Conservation (phyloP, 2,797 vertebrate genomes). For the Enteromius paludinosus region DNA sequence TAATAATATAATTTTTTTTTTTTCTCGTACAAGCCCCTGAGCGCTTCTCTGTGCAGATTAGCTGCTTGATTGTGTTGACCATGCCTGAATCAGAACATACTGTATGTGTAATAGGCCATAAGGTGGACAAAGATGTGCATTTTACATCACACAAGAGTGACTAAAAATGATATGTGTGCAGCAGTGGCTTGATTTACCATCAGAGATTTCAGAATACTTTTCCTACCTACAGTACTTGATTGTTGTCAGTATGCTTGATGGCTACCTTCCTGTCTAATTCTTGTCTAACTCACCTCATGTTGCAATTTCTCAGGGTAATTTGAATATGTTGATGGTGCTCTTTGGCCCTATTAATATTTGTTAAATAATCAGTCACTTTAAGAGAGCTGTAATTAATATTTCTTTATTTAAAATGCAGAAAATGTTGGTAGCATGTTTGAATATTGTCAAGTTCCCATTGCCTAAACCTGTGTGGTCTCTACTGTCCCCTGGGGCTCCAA, state of each 20-base stretch:
- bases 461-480: neutral
- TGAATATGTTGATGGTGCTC: neutral
- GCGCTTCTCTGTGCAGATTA: slow-evolving; percentile 40
- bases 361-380: neutral
- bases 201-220: neutral
- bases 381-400: neutral
- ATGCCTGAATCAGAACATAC: slow-evolving; percentile 41
- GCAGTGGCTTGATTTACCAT: neutral
- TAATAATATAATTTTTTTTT: neutral
- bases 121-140: neutral
- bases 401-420: neutral
- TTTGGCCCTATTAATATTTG: neutral
- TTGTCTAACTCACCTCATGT: neutral
- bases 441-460: neutral
- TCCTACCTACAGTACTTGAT: neutral
- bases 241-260: neutral
- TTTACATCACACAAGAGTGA: neutral
- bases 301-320: neutral
- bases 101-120: slow-evolving; percentile 28
- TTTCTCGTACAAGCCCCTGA: neutral
- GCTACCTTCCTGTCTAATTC: neutral
- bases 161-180: slow-evolving; percentile 2
- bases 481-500: neutral
- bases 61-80: slow-evolving; percentile 49
- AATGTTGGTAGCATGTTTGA: neutral